phyloP scores from a whole-genome alignment of 2,113 vertebrate species.

The Oryzias celebensis region DNA sequence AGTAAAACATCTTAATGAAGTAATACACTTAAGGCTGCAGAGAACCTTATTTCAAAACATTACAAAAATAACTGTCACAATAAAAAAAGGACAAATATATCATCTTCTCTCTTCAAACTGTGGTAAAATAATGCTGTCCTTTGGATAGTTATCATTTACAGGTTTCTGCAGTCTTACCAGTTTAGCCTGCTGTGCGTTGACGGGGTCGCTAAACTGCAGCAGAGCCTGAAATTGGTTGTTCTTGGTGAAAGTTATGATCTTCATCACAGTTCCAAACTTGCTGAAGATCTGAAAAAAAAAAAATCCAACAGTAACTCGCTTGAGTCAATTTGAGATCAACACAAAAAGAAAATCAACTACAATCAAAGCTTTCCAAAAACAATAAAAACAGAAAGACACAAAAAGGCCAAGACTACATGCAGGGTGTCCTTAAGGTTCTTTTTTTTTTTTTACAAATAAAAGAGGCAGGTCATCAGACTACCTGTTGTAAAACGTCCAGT shows the following conservation, averaged over 20 bases:
- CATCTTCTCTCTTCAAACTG: too few species aligned
- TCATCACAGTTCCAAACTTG: slow-evolving; percentile 97
- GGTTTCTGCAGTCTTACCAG: slow-evolving; percentile 80
- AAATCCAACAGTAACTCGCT: neutral
- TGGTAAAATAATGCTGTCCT: too few species aligned
- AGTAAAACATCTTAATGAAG: too few species aligned
- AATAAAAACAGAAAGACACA: neutral
- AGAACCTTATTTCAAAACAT: too few species aligned
- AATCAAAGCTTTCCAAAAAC: neutral
- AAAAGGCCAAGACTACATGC: neutral
- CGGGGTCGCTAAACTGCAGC: slow-evolving; percentile 95
- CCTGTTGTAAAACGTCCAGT: slow-evolving; percentile 97
- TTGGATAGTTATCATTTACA: neutral
- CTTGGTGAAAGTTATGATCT: slow-evolving; percentile 99
- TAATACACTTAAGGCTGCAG: too few species aligned
- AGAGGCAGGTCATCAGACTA: slow-evolving; percentile 50
- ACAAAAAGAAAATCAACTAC: neutral
- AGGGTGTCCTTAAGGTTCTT: neutral
- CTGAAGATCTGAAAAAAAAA: slow-evolving; percentile 87
- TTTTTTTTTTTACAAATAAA: neutral
- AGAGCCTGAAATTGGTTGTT: slow-evolving; percentile 99
- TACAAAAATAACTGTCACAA: too few species aligned
- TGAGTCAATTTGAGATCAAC: neutral
- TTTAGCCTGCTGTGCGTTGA: slow-evolving; percentile 97
- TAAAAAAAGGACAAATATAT: too few species aligned